Evolutionary conservation across 2,888 invertebrate species (phyloP).

Genomic region (Chesias legatella): DNA sequence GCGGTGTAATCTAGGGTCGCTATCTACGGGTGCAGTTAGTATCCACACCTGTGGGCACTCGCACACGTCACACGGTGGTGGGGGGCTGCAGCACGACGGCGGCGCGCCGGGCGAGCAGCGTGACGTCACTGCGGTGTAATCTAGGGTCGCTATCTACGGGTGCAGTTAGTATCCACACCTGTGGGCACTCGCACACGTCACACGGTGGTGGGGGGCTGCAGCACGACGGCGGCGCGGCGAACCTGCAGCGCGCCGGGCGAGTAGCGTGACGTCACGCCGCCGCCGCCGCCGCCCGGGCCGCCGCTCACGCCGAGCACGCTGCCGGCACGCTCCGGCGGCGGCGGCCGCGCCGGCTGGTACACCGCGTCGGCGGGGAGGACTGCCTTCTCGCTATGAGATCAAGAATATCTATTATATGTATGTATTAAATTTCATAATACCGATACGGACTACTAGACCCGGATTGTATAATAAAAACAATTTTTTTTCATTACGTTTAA

Average conservation of each 20-base stretch:
- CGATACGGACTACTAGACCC: no score
- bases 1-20: neutral
- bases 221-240: slow-evolving; percentile 92
- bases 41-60: slow-evolving; percentile 44
- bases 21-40: slow-evolving; percentile 27
- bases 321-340: slow-evolving; percentile 68
- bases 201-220: slow-evolving; percentile 92
- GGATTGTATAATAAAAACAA: no score
- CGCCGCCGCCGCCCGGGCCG: slow-evolving; percentile 75
- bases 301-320: slow-evolving; percentile 81
- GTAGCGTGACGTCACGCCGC: slow-evolving; percentile 72
- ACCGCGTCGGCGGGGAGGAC: slow-evolving; percentile 88
- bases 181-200: slow-evolving; percentile 43
- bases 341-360: slow-evolving; percentile 79
- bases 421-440: no score
- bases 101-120: no score
- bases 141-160: neutral
- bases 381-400: slow-evolving; percentile 62
- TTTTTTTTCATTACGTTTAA: no score
- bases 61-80: slow-evolving; percentile 82
- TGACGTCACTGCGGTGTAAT: neutral
- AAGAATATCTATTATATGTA: neutral
- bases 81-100: slow-evolving; percentile 84
- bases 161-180: slow-evolving; percentile 43
- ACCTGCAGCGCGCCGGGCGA: slow-evolving; percentile 91